Base-by-base conservation (phyloP, 2,113 vertebrate species). In the Oceanodroma tethys region DNA sequence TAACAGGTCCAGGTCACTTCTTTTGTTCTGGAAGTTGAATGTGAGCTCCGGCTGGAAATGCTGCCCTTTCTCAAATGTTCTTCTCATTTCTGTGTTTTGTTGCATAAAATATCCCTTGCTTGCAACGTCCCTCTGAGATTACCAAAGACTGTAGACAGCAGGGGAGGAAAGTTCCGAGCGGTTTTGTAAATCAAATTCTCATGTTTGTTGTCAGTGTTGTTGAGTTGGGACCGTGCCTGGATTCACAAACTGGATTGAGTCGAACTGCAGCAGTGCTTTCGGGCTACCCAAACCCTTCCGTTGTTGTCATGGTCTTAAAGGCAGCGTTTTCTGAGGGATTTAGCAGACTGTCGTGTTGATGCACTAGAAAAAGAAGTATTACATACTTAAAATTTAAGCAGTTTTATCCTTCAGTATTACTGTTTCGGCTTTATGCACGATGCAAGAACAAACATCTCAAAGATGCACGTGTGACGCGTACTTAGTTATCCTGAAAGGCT, bases 131-230 rank as follows among this genome's bases (percentile, higher is more conserved):
- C 67, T 78, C 65, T 38, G 86, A 86, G 76, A 40, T 92, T 75
- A 91, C 94, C 95, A 96, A 95, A 96, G 94, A 88, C 88, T 48
- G 72, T 3, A 30, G 89, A 5, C 45, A 71, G 92, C 67, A 36
- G 68, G 76, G 62, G 21, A 81, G 80, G 75, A 26, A 5, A 29
- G 30, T 6, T 67, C 9, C 3, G 86, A 42, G 86, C 16, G 1
- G 25, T 45, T 70, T 7, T 27, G 67, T 50, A 38, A n/a, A 27
- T 68, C 52, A 20, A 9, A 16, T 59, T 16, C 42, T 52, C 34
- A 2, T 10, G 22, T 18, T 63, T 10, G 58, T 6, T 11, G 40
- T 47, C 23, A 2, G 65, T 13, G 82, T 58, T 17, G 26, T 9
- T 13, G n/a, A 59, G 86, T 16, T 6, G 38, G 50, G 52, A 45